phyloP scores from a whole-genome alignment of 2,797 vertebrate genomes.

The Lycodopsis pacificus region DNA sequence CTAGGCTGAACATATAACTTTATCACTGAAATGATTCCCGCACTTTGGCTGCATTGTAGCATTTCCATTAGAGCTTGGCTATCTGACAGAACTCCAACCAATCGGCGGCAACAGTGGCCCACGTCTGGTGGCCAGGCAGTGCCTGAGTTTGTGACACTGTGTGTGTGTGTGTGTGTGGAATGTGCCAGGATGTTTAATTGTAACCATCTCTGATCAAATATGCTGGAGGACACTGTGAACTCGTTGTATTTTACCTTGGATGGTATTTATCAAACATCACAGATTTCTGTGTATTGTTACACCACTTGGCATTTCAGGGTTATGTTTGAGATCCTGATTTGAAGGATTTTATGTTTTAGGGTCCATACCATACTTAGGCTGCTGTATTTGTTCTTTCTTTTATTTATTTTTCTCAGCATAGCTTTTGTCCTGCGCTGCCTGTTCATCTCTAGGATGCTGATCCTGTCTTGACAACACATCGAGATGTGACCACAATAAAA shows the following conservation, averaged over 20 bases:
- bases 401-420: background rate
- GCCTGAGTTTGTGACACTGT: slow-evolving; percentile 74
- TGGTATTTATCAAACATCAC: slow-evolving; percentile 35
- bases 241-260: slow-evolving; percentile 55
- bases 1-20: slow-evolving; percentile 99
- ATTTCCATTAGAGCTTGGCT: slow-evolving; percentile 98
- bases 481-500: background rate
- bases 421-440: slow-evolving; percentile 6
- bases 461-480: background rate
- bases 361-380: background rate
- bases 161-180: slow-evolving; percentile 43
- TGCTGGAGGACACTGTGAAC: slow-evolving; percentile 63
- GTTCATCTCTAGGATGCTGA: background rate
- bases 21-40: slow-evolving; percentile 99
- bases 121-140: slow-evolving; percentile 89
- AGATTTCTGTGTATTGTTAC: slow-evolving; percentile 17
- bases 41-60: slow-evolving; percentile 98
- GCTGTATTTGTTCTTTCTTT: background rate
- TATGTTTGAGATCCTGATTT: background rate
- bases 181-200: slow-evolving; percentile 73
- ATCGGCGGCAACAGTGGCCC: slow-evolving; percentile 91
- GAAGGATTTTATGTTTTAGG: background rate
- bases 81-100: slow-evolving; percentile 97
- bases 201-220: slow-evolving; percentile 74
- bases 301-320: background rate